Evolutionary conservation across 2,797 vertebrate species (phyloP).

Genomic region (Neolamprologus multifasciatus): DNA sequence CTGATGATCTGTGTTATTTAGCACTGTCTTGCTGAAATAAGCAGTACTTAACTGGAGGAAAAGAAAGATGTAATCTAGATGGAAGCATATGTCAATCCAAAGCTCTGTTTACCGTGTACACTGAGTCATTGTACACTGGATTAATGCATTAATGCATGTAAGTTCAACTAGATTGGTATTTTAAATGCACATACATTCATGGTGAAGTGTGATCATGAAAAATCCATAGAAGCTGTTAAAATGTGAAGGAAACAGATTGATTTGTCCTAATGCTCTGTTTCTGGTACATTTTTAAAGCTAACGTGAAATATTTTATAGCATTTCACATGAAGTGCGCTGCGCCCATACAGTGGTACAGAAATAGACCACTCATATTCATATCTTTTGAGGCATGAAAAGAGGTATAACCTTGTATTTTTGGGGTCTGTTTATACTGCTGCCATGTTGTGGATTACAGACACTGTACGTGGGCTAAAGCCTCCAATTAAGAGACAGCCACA

Average conservation of each 20-base stretch:
- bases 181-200: neutral
- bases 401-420: neutral
- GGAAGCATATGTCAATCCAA: too few relatives aligned
- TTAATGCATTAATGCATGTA: neutral
- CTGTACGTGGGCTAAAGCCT: slow-evolving; percentile 26
- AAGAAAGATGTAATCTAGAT: neutral
- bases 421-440: neutral
- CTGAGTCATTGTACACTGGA: neutral
- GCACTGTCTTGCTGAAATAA: neutral
- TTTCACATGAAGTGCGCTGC: neutral
- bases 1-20: neutral
- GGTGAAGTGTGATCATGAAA: neutral
- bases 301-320: slow-evolving; percentile 1
- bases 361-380: neutral
- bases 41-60: neutral
- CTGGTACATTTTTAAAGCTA: neutral
- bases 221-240: neutral
- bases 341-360: neutral
- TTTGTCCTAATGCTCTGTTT: neutral
- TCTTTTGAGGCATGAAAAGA: neutral
- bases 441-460: slow-evolving; percentile 29
- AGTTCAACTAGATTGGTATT: neutral
- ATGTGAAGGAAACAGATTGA: neutral
- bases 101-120: neutral
- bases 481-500: slow-evolving; percentile 26